phyloP scores from a whole-genome alignment of 1,140 invertebrate species.

The Pseudoatta argentina region DNA sequence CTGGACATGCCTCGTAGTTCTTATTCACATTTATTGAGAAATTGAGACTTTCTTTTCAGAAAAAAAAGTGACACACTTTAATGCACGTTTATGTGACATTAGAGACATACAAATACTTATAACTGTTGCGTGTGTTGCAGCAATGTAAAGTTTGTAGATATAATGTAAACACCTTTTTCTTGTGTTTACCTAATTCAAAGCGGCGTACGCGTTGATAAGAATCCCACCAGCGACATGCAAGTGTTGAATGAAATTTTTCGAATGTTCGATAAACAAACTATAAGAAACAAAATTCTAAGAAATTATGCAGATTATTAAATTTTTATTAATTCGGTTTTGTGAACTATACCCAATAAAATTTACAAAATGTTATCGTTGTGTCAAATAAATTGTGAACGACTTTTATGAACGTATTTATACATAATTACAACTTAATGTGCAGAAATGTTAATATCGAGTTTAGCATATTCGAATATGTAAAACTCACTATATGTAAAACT shows the following conservation, averaged over 20 bases:
- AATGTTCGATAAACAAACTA: background rate
- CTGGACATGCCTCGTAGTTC: too few species aligned
- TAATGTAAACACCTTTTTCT: slow-evolving; percentile 12
- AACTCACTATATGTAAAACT: background rate
- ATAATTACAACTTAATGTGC: background rate
- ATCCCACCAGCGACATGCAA: background rate
- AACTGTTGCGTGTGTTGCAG: background rate
- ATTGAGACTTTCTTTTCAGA: background rate
- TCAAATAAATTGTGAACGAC: background rate
- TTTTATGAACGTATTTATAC: background rate
- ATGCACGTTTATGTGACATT: background rate
- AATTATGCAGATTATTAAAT: background rate
- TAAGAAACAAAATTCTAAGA: background rate
- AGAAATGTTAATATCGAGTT: background rate
- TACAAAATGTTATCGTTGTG: background rate
- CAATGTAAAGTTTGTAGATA: background rate
- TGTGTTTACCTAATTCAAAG: slow-evolving; percentile 39
- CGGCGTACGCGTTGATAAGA: slow-evolving; percentile 14
- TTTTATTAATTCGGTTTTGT: background rate
- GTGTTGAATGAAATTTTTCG: background rate
- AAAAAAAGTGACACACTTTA: background rate
- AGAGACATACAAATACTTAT: background rate
- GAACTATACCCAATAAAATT: background rate
- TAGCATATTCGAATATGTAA: background rate
- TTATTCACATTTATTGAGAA: background rate